Conservation (phyloP, 2,797 vertebrate genomes). For the Lepilemur septentrionalis region DNA sequence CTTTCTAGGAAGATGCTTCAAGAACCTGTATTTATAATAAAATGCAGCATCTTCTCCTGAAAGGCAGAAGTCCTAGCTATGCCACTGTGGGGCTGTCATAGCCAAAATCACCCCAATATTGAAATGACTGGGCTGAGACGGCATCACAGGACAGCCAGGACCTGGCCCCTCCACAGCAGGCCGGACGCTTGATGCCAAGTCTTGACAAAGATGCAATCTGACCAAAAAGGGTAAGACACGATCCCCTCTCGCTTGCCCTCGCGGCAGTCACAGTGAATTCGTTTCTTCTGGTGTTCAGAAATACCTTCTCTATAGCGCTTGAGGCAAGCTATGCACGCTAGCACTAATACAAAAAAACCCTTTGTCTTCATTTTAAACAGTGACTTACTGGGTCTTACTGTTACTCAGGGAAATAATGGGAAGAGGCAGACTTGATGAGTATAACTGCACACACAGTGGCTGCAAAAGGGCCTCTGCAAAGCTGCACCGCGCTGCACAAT, state of each 20-base stretch:
- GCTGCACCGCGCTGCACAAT: neutral
- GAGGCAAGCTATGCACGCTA: neutral
- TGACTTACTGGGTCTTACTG: neutral
- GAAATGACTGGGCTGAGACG: neutral
- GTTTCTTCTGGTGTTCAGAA: neutral
- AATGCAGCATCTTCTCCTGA: neutral
- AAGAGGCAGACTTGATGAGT: neutral
- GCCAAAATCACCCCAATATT: neutral
- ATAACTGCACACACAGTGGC: neutral
- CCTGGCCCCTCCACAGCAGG: neutral
- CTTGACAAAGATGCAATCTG: neutral
- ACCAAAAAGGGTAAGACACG: neutral
- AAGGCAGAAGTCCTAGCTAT: neutral
- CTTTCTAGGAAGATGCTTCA: neutral
- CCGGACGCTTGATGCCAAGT: neutral
- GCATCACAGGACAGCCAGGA: neutral
- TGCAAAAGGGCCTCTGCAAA: neutral
- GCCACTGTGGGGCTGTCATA: neutral
- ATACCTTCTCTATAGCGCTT: neutral
- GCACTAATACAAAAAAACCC: neutral
- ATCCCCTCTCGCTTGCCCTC: neutral
- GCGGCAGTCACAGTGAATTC: neutral
- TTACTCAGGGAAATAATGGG: neutral
- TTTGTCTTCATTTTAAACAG: conserved; percentile 20
- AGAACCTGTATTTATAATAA: neutral